Evolutionary conservation across 2,113 vertebrate species (phyloP), one percentile per base, ranked within the genome.

Genomic region (Oreochromis niloticus): DNA sequence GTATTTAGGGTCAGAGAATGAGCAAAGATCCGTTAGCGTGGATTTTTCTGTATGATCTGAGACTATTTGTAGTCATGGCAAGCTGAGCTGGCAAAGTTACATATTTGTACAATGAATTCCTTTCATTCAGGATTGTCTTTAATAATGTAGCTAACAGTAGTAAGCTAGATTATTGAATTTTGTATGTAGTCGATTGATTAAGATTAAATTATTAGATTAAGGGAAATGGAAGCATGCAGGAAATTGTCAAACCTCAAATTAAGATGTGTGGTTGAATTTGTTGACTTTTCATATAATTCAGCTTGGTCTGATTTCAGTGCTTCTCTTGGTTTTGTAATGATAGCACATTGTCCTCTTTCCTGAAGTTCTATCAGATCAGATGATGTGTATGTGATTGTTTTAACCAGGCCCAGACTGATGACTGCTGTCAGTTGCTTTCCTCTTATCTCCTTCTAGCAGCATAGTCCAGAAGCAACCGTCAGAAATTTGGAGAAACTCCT

Each of bases 361-460:
- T 55, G 24, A 52, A 75, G 41, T 19, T 63, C 34, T 78, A 6
- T 87, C 39, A 22, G 55, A 87, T 91, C 71, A 92, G 41, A 82
- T 68, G 2, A 73, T 59, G n/a, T 81, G 9, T 30, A 46, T 50
- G 87, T 57, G 80, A 55, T 24, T 56, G 48, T 80, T 83, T 87
- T 4, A 68, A 85, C 63, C 41, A 71, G 54, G 63, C 46, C 34
- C 27, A 73, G 84, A 79, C 48, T 59, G 87, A 91, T 81, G 86
- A 87, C 24, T 22, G n/a, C 22, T 55, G 71, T 81, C 66, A 27
- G 43, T 80, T 86, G 13, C 13, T 54, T 81, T 81, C 48, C 81
- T 54, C 39, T 87, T 54, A 79, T 94, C 89, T 85, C 36, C 52
- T 83, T 39, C 50, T 59, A 82, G 82, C 89, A 81, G 79, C 56